Evolutionary conservation across 2,797 vertebrate species (phyloP), one percentile per base, ranked within the genome.

Genomic region (Anguilla anguilla): DNA sequence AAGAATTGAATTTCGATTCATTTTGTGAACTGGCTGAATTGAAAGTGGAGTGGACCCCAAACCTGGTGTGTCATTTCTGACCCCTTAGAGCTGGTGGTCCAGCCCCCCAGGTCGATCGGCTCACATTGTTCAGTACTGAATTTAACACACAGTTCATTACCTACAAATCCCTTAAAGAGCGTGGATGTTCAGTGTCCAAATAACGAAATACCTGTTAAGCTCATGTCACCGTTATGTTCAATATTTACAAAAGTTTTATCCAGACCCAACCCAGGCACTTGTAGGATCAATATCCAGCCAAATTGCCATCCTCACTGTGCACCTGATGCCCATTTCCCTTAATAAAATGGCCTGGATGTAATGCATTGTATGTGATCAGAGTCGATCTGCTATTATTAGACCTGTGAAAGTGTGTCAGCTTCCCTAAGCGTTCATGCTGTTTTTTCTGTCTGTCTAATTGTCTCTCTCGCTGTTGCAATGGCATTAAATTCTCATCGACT

Each of bases 401-500:
- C 82, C n/a, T 35, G 15, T 19, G n/a, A 84, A 84, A 39, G 17
- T 84, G 31, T 84, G 83, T 84, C 49, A 85, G 46, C 77, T 86
- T 46, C 74, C 85, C 31, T 74, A 9, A 25, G 53, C 83, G 77
- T 39, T 69, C 35, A 86, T 72, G 61, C 49, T 72, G 13, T 49
- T 57, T 25, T 53, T 53, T 13, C n/a, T 46, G 11, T 53, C 86
- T 79, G 83, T 85, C 57, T 82, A 83, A 51, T 28, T 83, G 19
- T 53, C 15, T 86, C 67, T 49, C 85, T 83, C 86, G 35, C 46
- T 86, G 59, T 85, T 81, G 86, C 83, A 83, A 53, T 72, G 51
- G 22, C 35, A 72, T 86, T 86, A 88, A 88, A 88, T 83, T 55
- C 69, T 7, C 61, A 72, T 25, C 22, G 17, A 84, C 43, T 86